phyloP scores from a whole-genome alignment of 2,113 vertebrate species.

The Sylvilagus bachmani region DNA sequence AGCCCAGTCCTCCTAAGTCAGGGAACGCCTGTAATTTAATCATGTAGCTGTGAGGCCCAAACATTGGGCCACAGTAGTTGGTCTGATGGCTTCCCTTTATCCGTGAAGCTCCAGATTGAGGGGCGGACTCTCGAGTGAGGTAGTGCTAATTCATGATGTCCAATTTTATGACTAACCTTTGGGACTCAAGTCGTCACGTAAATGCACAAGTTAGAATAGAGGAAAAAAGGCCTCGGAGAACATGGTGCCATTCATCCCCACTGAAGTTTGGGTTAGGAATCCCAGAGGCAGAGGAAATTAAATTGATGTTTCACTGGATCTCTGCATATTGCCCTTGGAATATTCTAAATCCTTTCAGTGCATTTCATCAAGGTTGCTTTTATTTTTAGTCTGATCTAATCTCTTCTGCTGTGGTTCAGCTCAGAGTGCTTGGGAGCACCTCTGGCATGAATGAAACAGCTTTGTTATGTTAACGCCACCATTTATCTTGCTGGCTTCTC shows the following conservation, averaged over 20 bases:
- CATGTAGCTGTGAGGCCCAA: not conserved
- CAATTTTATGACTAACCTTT: slow-evolving; percentile 43
- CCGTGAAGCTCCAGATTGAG: not conserved
- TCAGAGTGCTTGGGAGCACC: slow-evolving; percentile 37
- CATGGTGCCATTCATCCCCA: not conserved
- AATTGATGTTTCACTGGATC: slow-evolving; percentile 18
- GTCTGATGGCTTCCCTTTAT: not conserved
- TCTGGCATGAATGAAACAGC: slow-evolving; percentile 27
- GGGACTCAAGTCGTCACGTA: not conserved
- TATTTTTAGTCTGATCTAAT: slow-evolving; percentile 67
- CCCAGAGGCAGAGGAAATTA: slow-evolving; percentile 52
- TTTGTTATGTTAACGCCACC: slow-evolving; percentile 32
- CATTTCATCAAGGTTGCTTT: slow-evolving; percentile 53
- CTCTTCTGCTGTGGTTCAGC: slow-evolving; percentile 37
- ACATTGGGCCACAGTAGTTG: not conserved
- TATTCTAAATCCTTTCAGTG: slow-evolving; percentile 69
- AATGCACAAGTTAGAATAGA: not conserved
- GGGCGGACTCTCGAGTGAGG: not conserved
- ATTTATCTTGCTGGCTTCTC: slow-evolving; percentile 62
- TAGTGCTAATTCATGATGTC: not conserved
- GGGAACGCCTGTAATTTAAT: not conserved
- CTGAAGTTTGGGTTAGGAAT: slow-evolving; percentile 11
- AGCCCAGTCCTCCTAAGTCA: too few relatives aligned
- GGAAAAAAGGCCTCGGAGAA: slow-evolving; percentile 21
- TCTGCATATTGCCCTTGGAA: slow-evolving; percentile 54